These are phyloP conservation scores for Panzeria rudis DNA, from an alignment of 2,888 invertebrate species.

Conservation along the genomic window DNA sequence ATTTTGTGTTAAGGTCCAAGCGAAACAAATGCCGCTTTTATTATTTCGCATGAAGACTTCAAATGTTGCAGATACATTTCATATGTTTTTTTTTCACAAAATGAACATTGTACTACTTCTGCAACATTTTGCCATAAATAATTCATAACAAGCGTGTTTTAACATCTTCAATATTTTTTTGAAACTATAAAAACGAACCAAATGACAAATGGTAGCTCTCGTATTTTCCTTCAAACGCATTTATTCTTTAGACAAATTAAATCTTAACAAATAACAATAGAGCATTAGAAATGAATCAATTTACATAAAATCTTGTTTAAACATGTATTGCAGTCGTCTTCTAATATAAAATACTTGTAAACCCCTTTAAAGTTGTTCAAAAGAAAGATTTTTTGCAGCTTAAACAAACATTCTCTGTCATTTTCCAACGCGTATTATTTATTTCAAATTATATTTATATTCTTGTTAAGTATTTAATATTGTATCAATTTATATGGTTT, in stretches of 20 bases:
- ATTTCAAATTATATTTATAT: slow-evolving; percentile 43
- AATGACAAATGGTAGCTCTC: neutral
- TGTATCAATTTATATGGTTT: slow-evolving; percentile 35
- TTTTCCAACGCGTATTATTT: slow-evolving; percentile 22
- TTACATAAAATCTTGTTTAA: slow-evolving; percentile 40
- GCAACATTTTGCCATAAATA: no score
- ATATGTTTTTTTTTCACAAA: no score
- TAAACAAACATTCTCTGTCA: slow-evolving; percentile 12
- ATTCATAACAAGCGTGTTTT: no score
- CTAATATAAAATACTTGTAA: neutral
- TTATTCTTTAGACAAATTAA: neutral
- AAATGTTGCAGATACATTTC: no score
- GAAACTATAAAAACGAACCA: no score
- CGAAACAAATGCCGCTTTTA: no score
- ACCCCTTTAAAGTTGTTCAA: neutral
- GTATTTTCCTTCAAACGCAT: neutral
- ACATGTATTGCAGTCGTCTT: neutral
- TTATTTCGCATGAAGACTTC: no score
- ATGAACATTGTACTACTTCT: no score
- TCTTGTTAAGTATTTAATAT: slow-evolving; percentile 53
- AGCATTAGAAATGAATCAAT: slow-evolving; percentile 20
- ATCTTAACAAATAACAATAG: slow-evolving; percentile 13
- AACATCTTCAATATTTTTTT: no score
- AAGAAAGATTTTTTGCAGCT: neutral
- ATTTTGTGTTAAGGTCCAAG: no score